A percentile compares a stretch with the other conserved stretches of the same genome.
Evolutionary conservation across 1,140 invertebrate genomes (phyloP).

Genomic region (Cheumatopsyche charites): DNA sequence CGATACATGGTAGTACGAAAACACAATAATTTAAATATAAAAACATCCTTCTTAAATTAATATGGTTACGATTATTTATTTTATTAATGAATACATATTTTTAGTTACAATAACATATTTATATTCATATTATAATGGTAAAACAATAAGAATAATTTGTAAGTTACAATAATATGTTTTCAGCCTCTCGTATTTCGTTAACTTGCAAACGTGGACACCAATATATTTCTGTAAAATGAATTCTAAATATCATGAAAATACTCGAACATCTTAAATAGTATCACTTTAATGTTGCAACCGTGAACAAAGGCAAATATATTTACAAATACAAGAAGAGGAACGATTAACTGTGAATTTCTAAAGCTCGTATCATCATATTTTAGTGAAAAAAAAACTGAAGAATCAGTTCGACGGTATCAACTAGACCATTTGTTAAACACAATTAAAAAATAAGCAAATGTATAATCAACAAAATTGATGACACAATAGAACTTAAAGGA

Average conservation of each 20-base stretch:
- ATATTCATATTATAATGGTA: constrained; percentile 43
- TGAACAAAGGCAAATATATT: neutral
- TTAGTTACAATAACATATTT: constrained; percentile 43
- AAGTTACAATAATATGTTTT: constrained; percentile 19
- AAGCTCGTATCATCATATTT: neutral
- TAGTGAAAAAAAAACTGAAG: no score
- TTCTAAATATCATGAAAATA: neutral
- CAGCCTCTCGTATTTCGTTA: constrained; percentile 21
- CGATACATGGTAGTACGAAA: constrained; percentile 48
- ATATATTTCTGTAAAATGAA: constrained; percentile 9
- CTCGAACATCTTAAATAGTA: neutral
- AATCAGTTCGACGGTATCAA: no score
- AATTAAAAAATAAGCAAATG: no score
- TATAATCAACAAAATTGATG: no score
- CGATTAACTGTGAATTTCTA: neutral
- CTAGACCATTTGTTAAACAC: no score
- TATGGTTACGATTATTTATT: constrained; percentile 45
- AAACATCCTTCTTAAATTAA: constrained; percentile 46
- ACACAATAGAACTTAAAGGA: no score
- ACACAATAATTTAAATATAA: constrained; percentile 49
- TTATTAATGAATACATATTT: constrained; percentile 45
- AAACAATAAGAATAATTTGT: constrained; percentile 44
- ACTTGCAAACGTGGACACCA: no score
- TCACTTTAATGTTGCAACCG: no score
- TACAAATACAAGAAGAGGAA: neutral